Evolutionary conservation across 2,113 vertebrate genomes (phyloP).

Genomic region (Pica pica): DNA sequence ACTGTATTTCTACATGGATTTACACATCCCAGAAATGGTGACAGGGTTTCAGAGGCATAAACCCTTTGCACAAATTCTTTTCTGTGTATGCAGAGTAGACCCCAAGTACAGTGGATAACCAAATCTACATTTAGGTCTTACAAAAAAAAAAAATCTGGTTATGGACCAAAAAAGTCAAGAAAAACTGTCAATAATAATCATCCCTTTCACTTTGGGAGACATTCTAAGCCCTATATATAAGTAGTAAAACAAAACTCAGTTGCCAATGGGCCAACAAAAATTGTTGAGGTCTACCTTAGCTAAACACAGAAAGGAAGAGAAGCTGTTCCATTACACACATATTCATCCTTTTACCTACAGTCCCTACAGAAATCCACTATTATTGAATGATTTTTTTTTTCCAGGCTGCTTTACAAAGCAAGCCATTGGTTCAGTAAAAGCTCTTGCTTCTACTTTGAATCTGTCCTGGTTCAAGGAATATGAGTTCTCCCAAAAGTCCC

Average conservation of each 20-base stretch:
- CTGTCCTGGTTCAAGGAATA: not conserved
- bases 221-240: not conserved
- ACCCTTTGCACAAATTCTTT: not conserved
- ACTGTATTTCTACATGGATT: not conserved
- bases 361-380: not conserved
- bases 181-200: not conserved
- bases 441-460: not conserved
- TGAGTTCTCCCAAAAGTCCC: not conserved
- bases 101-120: not conserved
- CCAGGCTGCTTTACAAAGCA: not conserved
- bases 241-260: not conserved
- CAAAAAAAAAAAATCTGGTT: not conserved
- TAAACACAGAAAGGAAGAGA: not conserved
- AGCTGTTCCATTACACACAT: not conserved
- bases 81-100: not conserved
- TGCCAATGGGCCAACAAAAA: not conserved
- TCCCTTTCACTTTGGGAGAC: not conserved
- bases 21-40: not conserved
- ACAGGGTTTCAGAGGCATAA: not conserved
- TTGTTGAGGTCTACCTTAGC: not conserved
- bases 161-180: not conserved
- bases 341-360: not conserved
- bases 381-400: not conserved
- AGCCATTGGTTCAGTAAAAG: not conserved
- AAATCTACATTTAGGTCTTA: not conserved